Conservation (phyloP, 2,797 vertebrate species). For the Mareca strepera region DNA sequence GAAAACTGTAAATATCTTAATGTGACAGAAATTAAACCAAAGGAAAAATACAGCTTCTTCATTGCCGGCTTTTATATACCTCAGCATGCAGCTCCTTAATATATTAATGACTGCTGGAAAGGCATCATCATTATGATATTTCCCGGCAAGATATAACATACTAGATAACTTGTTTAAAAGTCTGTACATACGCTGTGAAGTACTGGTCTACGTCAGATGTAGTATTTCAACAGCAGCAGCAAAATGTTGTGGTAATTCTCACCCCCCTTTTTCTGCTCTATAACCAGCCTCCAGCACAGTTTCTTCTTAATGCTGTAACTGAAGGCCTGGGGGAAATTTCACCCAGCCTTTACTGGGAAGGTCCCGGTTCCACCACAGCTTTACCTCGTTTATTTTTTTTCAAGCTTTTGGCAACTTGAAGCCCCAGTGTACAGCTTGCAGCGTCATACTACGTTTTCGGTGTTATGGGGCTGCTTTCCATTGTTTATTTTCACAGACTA, state of each 20-base stretch:
- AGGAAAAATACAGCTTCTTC: constrained; percentile 1
- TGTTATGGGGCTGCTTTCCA: neutral
- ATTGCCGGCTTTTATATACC: neutral
- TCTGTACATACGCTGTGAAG: neutral
- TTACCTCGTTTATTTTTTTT: neutral
- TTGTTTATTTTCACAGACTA: neutral
- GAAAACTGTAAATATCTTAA: neutral
- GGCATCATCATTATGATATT: neutral
- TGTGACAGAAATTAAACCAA: neutral
- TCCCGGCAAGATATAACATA: neutral
- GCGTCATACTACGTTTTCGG: neutral
- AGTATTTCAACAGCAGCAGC: neutral
- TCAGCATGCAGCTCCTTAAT: neutral
- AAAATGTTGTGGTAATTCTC: neutral
- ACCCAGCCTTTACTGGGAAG: neutral
- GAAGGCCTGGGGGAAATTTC: neutral
- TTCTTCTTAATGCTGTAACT: neutral
- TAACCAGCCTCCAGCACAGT: neutral
- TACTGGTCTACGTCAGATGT: neutral
- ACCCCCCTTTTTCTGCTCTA: neutral
- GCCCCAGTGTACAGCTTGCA: neutral
- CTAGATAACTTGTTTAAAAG: neutral
- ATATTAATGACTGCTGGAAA: neutral
- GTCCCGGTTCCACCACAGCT: neutral
- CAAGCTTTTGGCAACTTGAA: neutral